A percentile compares a stretch with the other conserved stretches of the same genome.
Conservation (phyloP, 2,888 invertebrate species). For the Philereme vetulata region DNA sequence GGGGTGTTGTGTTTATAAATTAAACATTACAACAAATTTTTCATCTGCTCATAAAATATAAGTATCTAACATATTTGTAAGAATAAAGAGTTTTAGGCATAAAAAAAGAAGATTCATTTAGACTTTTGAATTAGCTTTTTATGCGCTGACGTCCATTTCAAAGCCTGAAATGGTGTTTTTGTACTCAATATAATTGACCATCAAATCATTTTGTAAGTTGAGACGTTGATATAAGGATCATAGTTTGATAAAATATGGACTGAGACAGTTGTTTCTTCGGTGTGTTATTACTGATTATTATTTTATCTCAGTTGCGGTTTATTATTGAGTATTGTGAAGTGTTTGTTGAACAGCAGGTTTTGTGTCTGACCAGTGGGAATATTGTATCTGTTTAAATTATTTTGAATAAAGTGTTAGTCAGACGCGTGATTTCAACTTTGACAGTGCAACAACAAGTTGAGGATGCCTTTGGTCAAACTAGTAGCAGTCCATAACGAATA, state of each 20-base stretch:
- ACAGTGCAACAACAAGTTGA: background rate
- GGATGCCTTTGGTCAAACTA: background rate
- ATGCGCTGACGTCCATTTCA: conserved; percentile 4
- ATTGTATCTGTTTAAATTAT: background rate
- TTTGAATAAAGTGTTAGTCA: background rate
- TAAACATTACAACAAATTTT: too few relatives aligned
- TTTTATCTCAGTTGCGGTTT: background rate
- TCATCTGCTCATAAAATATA: too few relatives aligned
- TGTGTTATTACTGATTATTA: too few relatives aligned
- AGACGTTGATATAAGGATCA: conserved; percentile 4
- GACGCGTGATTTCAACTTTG: background rate
- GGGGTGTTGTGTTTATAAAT: too few relatives aligned
- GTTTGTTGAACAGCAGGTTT: background rate
- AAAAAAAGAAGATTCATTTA: background rate
- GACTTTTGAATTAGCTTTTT: conserved; percentile 4
- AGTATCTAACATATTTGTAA: conserved; percentile 8
- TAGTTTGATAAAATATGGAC: conserved; percentile 6
- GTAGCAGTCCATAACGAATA: too few relatives aligned
- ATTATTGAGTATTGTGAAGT: background rate
- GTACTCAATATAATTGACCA: background rate
- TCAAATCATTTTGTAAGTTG: background rate
- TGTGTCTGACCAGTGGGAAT: background rate
- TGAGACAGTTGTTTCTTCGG: conserved; percentile 5
- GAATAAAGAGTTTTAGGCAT: conserved; percentile 10
- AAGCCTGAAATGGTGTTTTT: conserved; percentile 5